A percentile compares a stretch with the other conserved stretches of the same genome.
Evolutionary conservation across 2,113 vertebrate genomes (phyloP).

Genomic region (Oreochromis tanganicae): DNA sequence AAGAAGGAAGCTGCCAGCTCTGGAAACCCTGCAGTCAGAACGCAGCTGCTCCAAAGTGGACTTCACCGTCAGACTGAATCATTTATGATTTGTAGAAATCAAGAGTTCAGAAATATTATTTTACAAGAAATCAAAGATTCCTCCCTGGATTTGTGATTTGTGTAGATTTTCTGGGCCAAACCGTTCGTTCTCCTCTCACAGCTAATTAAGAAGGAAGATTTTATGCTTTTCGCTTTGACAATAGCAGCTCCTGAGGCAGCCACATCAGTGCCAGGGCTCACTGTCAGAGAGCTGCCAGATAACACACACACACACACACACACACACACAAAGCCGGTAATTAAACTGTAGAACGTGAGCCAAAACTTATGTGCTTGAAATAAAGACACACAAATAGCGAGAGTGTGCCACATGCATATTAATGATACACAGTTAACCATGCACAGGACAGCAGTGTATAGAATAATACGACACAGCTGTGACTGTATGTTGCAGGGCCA

Average conservation of each 20-base stretch:
- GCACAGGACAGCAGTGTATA: not conserved
- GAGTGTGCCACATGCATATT: not conserved
- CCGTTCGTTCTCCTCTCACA: not conserved
- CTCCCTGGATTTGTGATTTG: not conserved
- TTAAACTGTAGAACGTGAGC: not conserved
- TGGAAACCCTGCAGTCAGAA: not conserved
- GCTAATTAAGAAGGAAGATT: conserved; percentile 42
- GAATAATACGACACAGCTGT: not conserved
- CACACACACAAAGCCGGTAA: not conserved
- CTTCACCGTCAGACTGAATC: not conserved
- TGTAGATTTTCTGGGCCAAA: not conserved
- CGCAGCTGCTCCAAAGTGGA: not conserved
- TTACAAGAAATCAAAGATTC: not conserved
- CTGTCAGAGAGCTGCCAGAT: conserved; percentile 9
- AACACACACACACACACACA: not conserved
- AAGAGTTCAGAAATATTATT: not conserved
- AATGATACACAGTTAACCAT: not conserved
- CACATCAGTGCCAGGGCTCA: conserved; percentile 22
- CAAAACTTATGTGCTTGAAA: not conserved
- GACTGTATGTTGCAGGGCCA: not conserved
- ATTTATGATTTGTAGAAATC: not conserved
- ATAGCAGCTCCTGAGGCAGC: conserved; percentile 42
- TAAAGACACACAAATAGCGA: not conserved
- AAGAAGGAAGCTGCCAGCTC: not conserved
- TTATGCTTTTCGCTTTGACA: conserved; percentile 30